phyloP scores from a whole-genome alignment of 2,113 vertebrate genomes.

The Dasyprocta punctata region DNA sequence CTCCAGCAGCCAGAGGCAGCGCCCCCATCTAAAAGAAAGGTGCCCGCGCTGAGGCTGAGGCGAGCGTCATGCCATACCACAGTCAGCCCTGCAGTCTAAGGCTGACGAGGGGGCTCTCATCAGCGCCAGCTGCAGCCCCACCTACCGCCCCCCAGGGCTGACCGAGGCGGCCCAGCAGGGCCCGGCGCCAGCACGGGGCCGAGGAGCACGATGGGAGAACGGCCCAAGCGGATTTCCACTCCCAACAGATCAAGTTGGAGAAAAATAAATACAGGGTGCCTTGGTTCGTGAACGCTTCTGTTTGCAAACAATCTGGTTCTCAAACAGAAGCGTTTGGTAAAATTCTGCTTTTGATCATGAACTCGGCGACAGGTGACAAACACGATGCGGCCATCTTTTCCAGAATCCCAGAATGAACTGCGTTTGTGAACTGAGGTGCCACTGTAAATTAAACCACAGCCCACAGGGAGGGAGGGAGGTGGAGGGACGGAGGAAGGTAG shows the following conservation, averaged over 20 bases:
- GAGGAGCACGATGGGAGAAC: background rate
- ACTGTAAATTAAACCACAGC: background rate
- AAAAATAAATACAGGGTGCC: background rate
- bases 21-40: background rate
- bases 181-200: background rate
- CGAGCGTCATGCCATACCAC: too few species aligned
- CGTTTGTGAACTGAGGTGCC: rapidly evolving
- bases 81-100: background rate
- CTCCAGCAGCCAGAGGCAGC: rapidly evolving
- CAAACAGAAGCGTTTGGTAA: background rate
- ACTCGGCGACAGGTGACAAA: background rate
- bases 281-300: background rate
- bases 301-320: background rate
- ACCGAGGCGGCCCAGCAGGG: background rate
- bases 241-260: background rate
- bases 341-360: background rate
- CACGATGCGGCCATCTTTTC: background rate
- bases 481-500: background rate
- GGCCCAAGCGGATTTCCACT: background rate
- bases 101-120: background rate
- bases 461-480: background rate
- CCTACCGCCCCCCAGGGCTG: background rate
- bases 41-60: background rate
- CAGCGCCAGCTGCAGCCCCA: background rate
- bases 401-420: background rate